Percentiles rank a stretch among this genome's conserved stretches.
Conservation (phyloP, 2,888 invertebrate genomes). For the Lathronympha strigana region DNA sequence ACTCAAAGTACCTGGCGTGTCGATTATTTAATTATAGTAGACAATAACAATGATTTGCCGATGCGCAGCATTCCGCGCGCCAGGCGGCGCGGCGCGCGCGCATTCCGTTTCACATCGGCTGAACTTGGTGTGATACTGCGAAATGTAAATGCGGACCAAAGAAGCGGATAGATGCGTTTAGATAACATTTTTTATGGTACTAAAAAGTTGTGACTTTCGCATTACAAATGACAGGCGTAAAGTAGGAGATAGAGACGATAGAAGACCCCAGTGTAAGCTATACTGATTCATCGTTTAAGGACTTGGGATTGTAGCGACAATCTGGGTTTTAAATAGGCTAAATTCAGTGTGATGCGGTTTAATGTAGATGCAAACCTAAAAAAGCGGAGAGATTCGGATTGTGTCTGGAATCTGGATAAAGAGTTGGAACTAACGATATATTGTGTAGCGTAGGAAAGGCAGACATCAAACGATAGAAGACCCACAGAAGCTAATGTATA, state of each 20-base stretch:
- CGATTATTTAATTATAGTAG: slow-evolving; percentile 41
- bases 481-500: no score
- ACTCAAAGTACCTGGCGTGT: slow-evolving; percentile 32
- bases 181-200: background rate
- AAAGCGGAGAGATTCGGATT: no score
- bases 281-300: no score
- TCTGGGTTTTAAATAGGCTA: no score
- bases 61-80: slow-evolving; percentile 66
- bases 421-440: no score
- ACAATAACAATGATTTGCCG: slow-evolving; percentile 46
- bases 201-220: background rate
- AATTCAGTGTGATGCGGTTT: no score
- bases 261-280: background rate
- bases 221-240: background rate
- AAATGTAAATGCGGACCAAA: slow-evolving; percentile 22
- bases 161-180: slow-evolving; percentile 22
- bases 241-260: background rate
- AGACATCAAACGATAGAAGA: no score
- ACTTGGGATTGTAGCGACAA: no score
- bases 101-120: slow-evolving; percentile 80
- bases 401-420: no score
- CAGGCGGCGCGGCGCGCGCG: slow-evolving; percentile 68
- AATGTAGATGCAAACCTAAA: no score
- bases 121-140: slow-evolving; percentile 35
- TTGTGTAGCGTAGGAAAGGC: no score